These are phyloP conservation scores for Drosophila yooni DNA, from an alignment of 2,888 invertebrate genomes.

Conservation along the genomic window DNA sequence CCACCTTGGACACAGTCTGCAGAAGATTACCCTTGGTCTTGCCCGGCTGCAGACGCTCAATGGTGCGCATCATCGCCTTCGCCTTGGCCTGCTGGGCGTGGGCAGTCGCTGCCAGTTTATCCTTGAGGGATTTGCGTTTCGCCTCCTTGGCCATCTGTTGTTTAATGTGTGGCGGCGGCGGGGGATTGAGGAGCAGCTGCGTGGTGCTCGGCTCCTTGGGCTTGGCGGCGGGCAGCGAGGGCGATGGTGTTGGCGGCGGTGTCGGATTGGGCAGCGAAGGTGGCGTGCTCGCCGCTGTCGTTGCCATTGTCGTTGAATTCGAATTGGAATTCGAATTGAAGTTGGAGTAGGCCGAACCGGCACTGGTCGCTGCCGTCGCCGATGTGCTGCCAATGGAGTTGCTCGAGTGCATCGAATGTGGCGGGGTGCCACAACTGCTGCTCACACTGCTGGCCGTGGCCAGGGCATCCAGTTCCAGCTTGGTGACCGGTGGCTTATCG, in stretches of 20 bases:
- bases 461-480: constrained; percentile 45
- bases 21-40: constrained; percentile 94
- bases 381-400: constrained; percentile 84
- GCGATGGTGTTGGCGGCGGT: constrained; percentile 17
- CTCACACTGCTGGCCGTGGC: constrained; percentile 80
- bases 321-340: constrained; percentile 55
- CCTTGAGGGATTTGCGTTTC: constrained; percentile 84
- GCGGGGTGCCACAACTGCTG: constrained; percentile 83
- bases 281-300: constrained; percentile 31
- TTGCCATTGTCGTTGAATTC: constrained; percentile 39
- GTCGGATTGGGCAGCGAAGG: constrained; percentile 26
- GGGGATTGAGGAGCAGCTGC: constrained; percentile 83
- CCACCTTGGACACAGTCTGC: constrained; percentile 88
- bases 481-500: constrained; percentile 41
- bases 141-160: constrained; percentile 85
- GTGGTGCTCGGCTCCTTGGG: constrained; percentile 83
- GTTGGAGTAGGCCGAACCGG: constrained; percentile 68
- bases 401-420: constrained; percentile 82
- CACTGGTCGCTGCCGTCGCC: constrained; percentile 80
- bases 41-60: constrained; percentile 93
- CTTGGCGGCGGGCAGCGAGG: constrained; percentile 65
- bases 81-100: constrained; percentile 86
- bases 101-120: constrained; percentile 83
- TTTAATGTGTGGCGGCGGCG: constrained; percentile 84
- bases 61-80: constrained; percentile 89